Percentiles rank a stretch among this genome's conserved stretches.
Conservation (phyloP, 1,140 invertebrate species). For the Telenomus remus region DNA sequence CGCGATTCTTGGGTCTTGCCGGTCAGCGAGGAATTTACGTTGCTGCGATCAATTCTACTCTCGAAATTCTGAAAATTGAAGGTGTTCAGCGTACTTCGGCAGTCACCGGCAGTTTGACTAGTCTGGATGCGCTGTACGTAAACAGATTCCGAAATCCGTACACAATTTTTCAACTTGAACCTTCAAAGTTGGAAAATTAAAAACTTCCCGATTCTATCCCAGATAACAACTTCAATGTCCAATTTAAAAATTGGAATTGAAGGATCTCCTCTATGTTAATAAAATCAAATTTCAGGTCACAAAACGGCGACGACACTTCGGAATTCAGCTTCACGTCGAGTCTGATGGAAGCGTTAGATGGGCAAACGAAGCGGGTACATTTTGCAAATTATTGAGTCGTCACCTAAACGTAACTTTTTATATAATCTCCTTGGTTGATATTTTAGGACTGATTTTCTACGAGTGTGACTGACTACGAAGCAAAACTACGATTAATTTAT, state of each 20-base stretch:
- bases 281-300: constrained; percentile 55
- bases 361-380: constrained; percentile 69
- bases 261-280: no score
- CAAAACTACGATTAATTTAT: neutral
- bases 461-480: neutral
- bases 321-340: constrained; percentile 76
- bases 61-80: constrained; percentile 70
- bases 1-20: constrained; percentile 77
- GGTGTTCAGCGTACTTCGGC: constrained; percentile 55
- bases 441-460: neutral
- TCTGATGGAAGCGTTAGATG: constrained; percentile 71
- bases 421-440: neutral
- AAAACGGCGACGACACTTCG: constrained; percentile 69
- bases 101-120: constrained; percentile 64
- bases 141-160: constrained; percentile 36
- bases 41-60: constrained; percentile 67
- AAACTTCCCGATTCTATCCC: no score
- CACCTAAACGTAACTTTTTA: constrained; percentile 16
- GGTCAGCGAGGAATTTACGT: constrained; percentile 75
- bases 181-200: no score
- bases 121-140: constrained; percentile 71
- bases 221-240: no score
- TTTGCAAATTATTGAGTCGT: constrained; percentile 63
- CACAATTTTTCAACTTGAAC: no score
- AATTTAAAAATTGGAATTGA: neutral